Conservation (phyloP, 2,888 invertebrate genomes). For the Flexamia atlantica region DNA sequence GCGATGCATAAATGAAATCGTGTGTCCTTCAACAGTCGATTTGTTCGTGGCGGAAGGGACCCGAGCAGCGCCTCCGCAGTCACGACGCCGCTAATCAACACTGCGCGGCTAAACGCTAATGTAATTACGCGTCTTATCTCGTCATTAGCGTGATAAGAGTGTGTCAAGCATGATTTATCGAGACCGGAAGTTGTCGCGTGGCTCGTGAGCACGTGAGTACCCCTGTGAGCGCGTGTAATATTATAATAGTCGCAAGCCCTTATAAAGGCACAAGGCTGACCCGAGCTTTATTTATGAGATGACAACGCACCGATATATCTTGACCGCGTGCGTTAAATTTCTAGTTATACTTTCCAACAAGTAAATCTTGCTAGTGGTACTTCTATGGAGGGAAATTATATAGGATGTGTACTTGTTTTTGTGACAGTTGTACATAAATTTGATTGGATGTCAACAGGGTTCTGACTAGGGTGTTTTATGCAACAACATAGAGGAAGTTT, state of each 20-base stretch:
- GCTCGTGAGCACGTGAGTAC: background rate
- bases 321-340: conserved; percentile 22
- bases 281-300: conserved; percentile 32
- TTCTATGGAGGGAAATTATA: background rate
- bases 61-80: conserved; percentile 20
- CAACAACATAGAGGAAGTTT: background rate
- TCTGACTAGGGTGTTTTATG: background rate
- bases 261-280: conserved; percentile 44
- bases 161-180: conserved; percentile 47
- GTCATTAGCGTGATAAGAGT: conserved; percentile 53
- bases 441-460: background rate
- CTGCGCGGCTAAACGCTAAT: conserved; percentile 43
- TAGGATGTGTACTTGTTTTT: background rate
- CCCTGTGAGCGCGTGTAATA: conserved; percentile 11
- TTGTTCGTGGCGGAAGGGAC: conserved; percentile 53
- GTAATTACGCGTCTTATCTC: conserved; percentile 52
- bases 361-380: conserved; percentile 4
- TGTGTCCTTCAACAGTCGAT: conserved; percentile 54
- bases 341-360: conserved; percentile 44
- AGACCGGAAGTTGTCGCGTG: conserved; percentile 4
- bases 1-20: conserved; percentile 57
- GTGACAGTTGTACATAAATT: background rate
- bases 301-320: conserved; percentile 34
- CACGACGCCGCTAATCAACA: conserved; percentile 55
- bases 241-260: conserved; percentile 35